Base-by-base conservation (phyloP, 2,888 invertebrate species). In the Latrodectus elegans region DNA sequence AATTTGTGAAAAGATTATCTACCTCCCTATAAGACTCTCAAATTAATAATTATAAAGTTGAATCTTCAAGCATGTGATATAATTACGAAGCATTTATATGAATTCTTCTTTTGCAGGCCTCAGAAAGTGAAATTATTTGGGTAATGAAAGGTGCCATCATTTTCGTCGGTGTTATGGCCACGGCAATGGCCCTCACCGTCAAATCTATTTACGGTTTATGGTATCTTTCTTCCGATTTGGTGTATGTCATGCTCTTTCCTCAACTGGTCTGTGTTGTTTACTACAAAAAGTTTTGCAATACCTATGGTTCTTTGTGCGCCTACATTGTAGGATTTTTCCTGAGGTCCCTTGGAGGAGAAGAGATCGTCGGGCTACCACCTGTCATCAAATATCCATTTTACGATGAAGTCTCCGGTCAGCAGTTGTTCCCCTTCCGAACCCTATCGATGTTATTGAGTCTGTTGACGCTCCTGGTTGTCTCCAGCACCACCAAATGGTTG, bases 171-270 rank as follows among this genome's bases (percentile, higher is more conserved):
- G 94, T 96, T 52, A 93, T 99, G 90, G 96, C 96, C 90, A 98
- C 99, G 12, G 94, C 96, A 90, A 99, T 99, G 98, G 99, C 98
- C 15, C 94, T 99, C 91, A 97, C 97, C 90, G 99, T 99, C 91
- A 96, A 97, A 89, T 98, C 98, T 91, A 99, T 99, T 92, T 99
- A 99, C 93, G 98, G 97, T 14, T 94, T 99, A 86, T 99, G 99
- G 99, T 98, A 97, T 89, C 96, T 99, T 95, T 99, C 99, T 93
- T 98, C 99, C 72, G 99, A 99, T 93, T 94, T 99, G 92, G 99
- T 99, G 90, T 99, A 99, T 94, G 98, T 99, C 90, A 98, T 99
- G 92, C 95, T 99, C 90, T 99, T 99, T 93, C 99, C 99, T 0
- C 99, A 98, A 93, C 95, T 99, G 38, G 94, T 99, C 91, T 98